These are phyloP conservation scores for Drosophila auraria DNA, from an alignment of 1,140 invertebrate species.

Conservation along the genomic window DNA sequence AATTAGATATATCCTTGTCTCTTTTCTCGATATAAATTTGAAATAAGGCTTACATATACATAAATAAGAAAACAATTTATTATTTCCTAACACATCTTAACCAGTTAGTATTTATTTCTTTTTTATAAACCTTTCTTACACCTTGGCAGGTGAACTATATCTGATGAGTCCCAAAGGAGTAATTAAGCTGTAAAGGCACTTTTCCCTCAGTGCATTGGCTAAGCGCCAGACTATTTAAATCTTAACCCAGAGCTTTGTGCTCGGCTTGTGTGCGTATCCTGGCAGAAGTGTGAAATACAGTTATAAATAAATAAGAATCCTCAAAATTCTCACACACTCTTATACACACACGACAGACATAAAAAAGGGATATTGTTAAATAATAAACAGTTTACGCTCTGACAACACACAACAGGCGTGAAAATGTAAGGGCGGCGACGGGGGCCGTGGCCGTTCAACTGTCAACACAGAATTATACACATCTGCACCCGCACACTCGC, in stretches of 20 bases:
- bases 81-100: neutral
- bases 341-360: constrained; percentile 16
- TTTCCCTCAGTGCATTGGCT: constrained; percentile 18
- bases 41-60: no score
- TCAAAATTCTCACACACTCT: constrained; percentile 22
- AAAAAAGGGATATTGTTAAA: constrained; percentile 75
- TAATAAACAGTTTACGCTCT: constrained; percentile 78
- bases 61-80: no score
- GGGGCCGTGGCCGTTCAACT: constrained; percentile 41
- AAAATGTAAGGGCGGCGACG: constrained; percentile 45
- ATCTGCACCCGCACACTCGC: constrained; percentile 46
- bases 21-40: no score
- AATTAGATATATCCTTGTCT: no score
- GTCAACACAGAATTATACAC: constrained; percentile 65
- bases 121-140: neutral
- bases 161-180: neutral
- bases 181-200: neutral
- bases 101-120: neutral
- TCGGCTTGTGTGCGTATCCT: constrained; percentile 18
- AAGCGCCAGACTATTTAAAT: constrained; percentile 38
- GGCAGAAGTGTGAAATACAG: constrained; percentile 55
- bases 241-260: constrained; percentile 18
- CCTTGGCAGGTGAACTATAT: neutral
- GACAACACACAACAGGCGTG: constrained; percentile 71
- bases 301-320: constrained; percentile 78